phyloP scores from a whole-genome alignment of 2,888 invertebrate genomes.

The Apamea sordens region DNA sequence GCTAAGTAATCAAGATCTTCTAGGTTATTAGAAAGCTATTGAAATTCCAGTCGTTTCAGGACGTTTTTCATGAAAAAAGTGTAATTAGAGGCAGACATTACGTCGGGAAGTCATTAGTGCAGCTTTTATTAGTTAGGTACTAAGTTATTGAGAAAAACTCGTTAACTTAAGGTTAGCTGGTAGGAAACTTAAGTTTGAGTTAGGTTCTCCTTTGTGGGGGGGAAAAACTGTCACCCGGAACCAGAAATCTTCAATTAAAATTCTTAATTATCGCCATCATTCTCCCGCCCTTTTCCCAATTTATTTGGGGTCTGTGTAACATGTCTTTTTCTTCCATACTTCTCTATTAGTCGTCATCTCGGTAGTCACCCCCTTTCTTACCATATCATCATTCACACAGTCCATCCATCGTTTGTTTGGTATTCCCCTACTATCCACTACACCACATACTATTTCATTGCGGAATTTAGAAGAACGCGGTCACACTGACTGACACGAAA shows the following conservation, averaged over 20 bases:
- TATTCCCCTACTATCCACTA: no score
- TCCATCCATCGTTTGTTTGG: no score
- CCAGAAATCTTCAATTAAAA: no score
- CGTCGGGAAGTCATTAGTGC: conserved; percentile 40
- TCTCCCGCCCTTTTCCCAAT: no score
- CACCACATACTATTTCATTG: no score
- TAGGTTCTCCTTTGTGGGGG: not conserved
- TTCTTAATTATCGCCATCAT: not conserved
- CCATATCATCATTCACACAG: no score
- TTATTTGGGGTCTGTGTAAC: no score
- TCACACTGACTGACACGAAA: not conserved
- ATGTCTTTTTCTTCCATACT: no score
- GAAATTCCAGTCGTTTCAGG: conserved; percentile 51
- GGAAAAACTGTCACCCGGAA: not conserved
- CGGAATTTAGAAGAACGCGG: no score
- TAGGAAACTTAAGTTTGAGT: not conserved
- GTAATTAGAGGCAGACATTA: conserved; percentile 54
- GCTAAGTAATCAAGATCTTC: conserved; percentile 10
- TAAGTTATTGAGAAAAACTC: conserved; percentile 26
- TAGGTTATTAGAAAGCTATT: conserved; percentile 33
- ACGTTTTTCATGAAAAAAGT: conserved; percentile 45
- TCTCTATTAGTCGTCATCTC: no score
- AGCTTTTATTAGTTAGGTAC: conserved; percentile 13
- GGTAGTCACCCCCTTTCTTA: no score
- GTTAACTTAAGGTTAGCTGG: conserved; percentile 7